Base-by-base conservation (phyloP, 2,113 vertebrate species). In the Condylura cristata region DNA sequence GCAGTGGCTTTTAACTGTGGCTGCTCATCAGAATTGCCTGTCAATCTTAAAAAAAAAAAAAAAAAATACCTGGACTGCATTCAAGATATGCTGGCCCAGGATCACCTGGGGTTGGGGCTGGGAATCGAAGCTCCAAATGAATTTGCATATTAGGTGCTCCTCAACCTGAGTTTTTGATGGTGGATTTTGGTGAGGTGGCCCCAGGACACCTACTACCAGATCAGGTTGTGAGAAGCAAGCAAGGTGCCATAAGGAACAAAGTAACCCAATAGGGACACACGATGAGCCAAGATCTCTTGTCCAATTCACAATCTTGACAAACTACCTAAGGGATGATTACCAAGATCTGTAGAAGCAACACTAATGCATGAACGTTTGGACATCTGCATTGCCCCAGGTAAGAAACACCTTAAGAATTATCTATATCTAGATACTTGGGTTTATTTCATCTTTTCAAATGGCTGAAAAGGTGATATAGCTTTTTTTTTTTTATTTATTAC, bases 391-490 rank as follows among this genome's bases (percentile, higher is more conserved):
- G 56, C 1, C 14, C 12, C 75, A 53, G 22, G 51, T 86, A 63
- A 91, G 65, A 86, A 90, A 90, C 24, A 3, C 22, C 65, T 53
- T 39, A 41, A 66, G 37, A 8, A 4, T 39, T 85, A 76, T 30
- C 37, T 37, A 12, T 13, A 48, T 0, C 18, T 48, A 68, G 32
- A 0, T 13, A 71, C 71, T 74, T 6, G 0, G 80, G 78, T 61
- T 84, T 79, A 88, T 71, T 61, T 86, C 70, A 70, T 80, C 56
- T 82, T 92, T 96, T 95, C 91, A 66, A 56, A 51, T 74, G 37
- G 58, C 58, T 70, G 17, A 74, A 63, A 61, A 37, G 5, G 24
- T 48, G 14, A 8, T 30, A 37, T 2, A 2, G 32, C 4, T 18
- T 70, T 34, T 72, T 51, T 72, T 68, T 74, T 92, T 72, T 51